These are phyloP conservation scores for Trichogramma evanescens DNA, from an alignment of 2,888 invertebrate species.

Conservation along the genomic window DNA sequence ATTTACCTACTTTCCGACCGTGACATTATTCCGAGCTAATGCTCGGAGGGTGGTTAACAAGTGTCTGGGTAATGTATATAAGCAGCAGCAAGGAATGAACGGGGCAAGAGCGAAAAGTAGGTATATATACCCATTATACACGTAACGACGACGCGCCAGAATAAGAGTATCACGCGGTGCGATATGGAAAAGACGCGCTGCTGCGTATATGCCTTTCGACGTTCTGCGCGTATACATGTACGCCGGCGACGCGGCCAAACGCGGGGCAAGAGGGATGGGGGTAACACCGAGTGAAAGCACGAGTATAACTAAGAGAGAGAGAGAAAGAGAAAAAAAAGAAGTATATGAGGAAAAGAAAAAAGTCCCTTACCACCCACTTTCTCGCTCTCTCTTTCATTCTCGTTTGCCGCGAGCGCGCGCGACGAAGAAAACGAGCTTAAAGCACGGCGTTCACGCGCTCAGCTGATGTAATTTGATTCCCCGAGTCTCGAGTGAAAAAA, in stretches of 20 bases:
- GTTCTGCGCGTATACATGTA: too few species aligned
- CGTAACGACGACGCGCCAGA: too few species aligned
- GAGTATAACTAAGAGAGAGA: background rate
- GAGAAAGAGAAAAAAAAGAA: conserved; percentile 16
- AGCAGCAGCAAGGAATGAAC: conserved; percentile 13
- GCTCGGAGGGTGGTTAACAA: conserved; percentile 29
- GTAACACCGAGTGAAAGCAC: background rate
- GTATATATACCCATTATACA: background rate
- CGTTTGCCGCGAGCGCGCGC: background rate
- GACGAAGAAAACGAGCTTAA: background rate
- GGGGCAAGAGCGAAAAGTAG: conserved; percentile 2
- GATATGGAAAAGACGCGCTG: too few species aligned
- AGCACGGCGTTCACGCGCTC: conserved; percentile 16
- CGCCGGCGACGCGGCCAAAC: conserved; percentile 14
- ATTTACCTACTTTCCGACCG: conserved; percentile 20
- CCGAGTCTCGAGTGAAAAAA: conserved; percentile 27
- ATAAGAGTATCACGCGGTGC: too few species aligned
- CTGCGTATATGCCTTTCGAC: too few species aligned
- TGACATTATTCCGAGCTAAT: conserved; percentile 22
- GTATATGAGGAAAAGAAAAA: conserved; percentile 21
- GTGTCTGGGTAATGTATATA: conserved; percentile 26
- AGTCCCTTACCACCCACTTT: conserved; percentile 29
- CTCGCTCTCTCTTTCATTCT: conserved; percentile 19
- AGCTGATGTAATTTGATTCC: conserved; percentile 45
- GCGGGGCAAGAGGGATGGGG: conserved; percentile 5